Percentiles rank a stretch among this genome's conserved stretches.
phyloP scores from a whole-genome alignment of 1,140 invertebrate genomes.

The Ridgeia piscesae region DNA sequence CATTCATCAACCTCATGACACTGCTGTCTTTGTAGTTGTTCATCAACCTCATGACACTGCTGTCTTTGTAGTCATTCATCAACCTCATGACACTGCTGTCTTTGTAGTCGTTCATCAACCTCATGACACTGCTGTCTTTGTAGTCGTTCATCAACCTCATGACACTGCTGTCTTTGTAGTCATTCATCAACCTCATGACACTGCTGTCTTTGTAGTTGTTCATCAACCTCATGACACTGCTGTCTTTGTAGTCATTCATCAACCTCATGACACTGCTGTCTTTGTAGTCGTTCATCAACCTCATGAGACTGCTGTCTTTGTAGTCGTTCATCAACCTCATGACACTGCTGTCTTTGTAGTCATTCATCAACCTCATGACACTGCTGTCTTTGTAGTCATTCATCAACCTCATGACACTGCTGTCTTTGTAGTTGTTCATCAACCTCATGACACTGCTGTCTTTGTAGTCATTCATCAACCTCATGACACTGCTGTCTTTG shows the following conservation, averaged over 20 bases:
- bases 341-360: conserved; percentile 53
- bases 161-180: conserved; percentile 53
- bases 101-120: conserved; percentile 50
- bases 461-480: conserved; percentile 50
- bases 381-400: conserved; percentile 54
- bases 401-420: conserved; percentile 49
- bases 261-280: conserved; percentile 53
- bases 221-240: conserved; percentile 49
- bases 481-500: conserved; percentile 53
- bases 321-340: conserved; percentile 53
- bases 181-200: conserved; percentile 51
- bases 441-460: conserved; percentile 53
- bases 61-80: conserved; percentile 53
- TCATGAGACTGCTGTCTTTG: conserved; percentile 53
- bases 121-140: conserved; percentile 53
- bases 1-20: conserved; percentile 51
- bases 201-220: conserved; percentile 54
- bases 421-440: conserved; percentile 53
- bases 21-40: conserved; percentile 54
- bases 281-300: conserved; percentile 50
- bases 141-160: conserved; percentile 53
- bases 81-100: conserved; percentile 53
- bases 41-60: conserved; percentile 49
- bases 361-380: conserved; percentile 51
- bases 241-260: conserved; percentile 53